These are phyloP conservation scores for Luidia sarsii DNA, from an alignment of 53 echinoderm and acorn worm genomes.

Conservation along the genomic window DNA sequence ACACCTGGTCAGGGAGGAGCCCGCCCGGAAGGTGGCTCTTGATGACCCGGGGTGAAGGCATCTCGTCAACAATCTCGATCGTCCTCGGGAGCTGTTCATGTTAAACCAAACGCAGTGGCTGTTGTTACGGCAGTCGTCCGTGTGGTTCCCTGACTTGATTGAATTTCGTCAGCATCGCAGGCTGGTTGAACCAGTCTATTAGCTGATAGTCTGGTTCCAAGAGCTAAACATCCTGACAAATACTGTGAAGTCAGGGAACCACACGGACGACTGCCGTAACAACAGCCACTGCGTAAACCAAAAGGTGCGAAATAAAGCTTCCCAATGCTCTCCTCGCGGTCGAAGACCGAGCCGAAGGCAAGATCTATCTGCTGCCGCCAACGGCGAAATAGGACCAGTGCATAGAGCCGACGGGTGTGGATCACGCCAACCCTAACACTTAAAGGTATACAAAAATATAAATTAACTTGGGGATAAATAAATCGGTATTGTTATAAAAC, in stretches of 20 bases:
- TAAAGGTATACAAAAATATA: too few species aligned
- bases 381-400: background rate
- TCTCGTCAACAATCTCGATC: background rate
- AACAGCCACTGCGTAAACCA: too few species aligned
- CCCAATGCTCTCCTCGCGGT: background rate
- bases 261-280: too few species aligned
- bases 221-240: too few species aligned
- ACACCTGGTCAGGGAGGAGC: slow-evolving; percentile 1
- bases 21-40: slow-evolving; percentile 2
- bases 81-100: background rate
- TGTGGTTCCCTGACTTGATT: too few species aligned
- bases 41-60: slow-evolving; percentile 1
- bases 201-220: too few species aligned
- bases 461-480: background rate
- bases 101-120: too few species aligned
- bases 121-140: too few species aligned
- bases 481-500: too few species aligned
- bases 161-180: too few species aligned
- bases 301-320: background rate
- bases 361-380: background rate
- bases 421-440: background rate
- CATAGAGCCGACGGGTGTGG: background rate
- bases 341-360: background rate
- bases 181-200: too few species aligned
- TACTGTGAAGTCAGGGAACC: too few species aligned